Base-by-base conservation (phyloP, 1,140 invertebrate genomes). In the Drosophila navojoa region DNA sequence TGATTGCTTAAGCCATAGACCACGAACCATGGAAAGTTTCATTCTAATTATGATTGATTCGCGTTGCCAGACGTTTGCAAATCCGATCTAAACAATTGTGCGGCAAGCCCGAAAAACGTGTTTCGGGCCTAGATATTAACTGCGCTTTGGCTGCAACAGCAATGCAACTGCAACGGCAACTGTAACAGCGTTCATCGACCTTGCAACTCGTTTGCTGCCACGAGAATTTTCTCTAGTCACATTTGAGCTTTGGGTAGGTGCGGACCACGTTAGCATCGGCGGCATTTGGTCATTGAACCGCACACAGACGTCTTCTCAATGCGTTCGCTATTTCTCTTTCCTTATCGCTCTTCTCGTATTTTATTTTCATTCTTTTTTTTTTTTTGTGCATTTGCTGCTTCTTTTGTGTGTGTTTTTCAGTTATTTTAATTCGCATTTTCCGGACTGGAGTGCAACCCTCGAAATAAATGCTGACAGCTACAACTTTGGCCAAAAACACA, bases 121-220 rank as follows among this genome's bases (percentile, higher is more conserved):
- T 59, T 59, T 59, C 19, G 3, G 57, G 42, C 57, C 27, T 3
- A 29, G 42, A 27, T n/a, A 40, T 45, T 47, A 44, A 42, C 38
- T 42, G 38, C 54, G 54, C 54, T 42, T 57, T 15, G 11, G 38
- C 13, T 42, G 38, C 54, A 59, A n/a, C 6, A 35, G 19, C 1
- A 19, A 19, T 42, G 54, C 54, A 57, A 27, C 69, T 49, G 32
- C 53, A 52, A 15, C 32, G 15, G 49, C 47, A 44, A 22, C 35
- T 42, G 38, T 29, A 44, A 64, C 15, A 40, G 77, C 82, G 85
- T 89, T 90, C 85, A 85, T 84, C 85, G 85, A 90, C 85, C 84
- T 90, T 90, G 80, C 76, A 80, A 80, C 78, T 77, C 73, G 78
- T 80, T 80, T 76, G 77, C 42, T 15, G 58, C 58, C 44, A 63